Base-by-base conservation (phyloP, 2,888 invertebrate genomes). In the Cosmia trapezina region DNA sequence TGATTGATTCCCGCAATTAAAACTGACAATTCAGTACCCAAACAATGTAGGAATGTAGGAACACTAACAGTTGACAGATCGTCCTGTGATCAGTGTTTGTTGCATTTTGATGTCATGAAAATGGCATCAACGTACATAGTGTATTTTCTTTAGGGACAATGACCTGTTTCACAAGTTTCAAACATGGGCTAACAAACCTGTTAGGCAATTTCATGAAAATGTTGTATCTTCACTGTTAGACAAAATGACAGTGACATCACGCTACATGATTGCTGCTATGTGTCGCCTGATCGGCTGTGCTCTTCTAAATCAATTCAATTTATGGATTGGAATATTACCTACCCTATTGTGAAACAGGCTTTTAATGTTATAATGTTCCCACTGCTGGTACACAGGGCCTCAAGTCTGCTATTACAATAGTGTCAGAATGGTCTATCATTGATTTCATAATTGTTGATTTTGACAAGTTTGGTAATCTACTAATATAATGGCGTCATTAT, bases 81-180 rank as follows among this genome's bases (percentile, higher is more conserved):
- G 14, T 14, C 8, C 11, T 54, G 53, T 45, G 17, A 22, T 8
- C 37, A 62, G 14, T 19, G 1, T 37, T 41, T 19, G 6, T 22
- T 56, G 14, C 14, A 22, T 12, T 49, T 8, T 47, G 14, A 47
- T 14, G 19, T 67, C 43, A 33, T 28, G 8, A 47, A 28, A 45
- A 54, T 19, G 7, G 19, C 43, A 33, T 54, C 7, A 54, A 54
- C 17, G 5, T 28, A 28, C 22, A 14, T 37, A 37, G 4, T 51
- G 7, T 6, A 9, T 33, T 28, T 66, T 49, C 67, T 51, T 41
- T n/a, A 69, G 1, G 0, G 2, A 51, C 11, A 51, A 5, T 43
- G 5, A 4, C 28, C 7, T 69, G 51, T 69, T 69, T 68, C 41
- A 41, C 14, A 9, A 64, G 9, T 53, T 53, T 19, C 12, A 62